Conservation (phyloP, 53 echinoderm and acorn worm species). For the Antedon mediterranea region DNA sequence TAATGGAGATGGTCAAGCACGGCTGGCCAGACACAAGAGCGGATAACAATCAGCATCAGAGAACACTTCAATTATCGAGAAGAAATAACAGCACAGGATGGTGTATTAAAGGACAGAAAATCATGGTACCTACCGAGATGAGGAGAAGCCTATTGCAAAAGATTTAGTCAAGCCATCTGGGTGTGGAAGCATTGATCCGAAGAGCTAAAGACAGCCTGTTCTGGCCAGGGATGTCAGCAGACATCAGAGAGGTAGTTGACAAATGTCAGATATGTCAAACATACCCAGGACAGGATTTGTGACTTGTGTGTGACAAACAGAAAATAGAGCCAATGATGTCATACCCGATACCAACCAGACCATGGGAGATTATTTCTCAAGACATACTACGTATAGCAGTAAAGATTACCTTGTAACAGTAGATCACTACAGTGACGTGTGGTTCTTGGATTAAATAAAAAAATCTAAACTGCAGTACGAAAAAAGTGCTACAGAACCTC, state of each 20-base stretch:
- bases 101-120: conserved; percentile 35
- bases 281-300: too few species aligned
- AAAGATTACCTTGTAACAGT: conserved; percentile 20
- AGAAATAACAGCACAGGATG: conserved; percentile 43
- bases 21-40: too few species aligned
- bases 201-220: conserved; percentile 11
- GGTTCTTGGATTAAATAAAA: conserved; percentile 21
- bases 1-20: conserved; percentile 14
- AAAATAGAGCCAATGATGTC: neutral
- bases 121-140: conserved; percentile 31
- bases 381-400: conserved; percentile 4
- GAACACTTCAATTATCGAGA: conserved; percentile 19
- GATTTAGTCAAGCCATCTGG: conserved; percentile 30
- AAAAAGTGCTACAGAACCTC: conserved; percentile 28
- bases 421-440: conserved; percentile 29
- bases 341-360: neutral
- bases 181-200: conserved; percentile 20
- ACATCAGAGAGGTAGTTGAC: conserved; percentile 6
- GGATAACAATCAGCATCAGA: too few species aligned
- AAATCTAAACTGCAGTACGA: conserved; percentile 28
- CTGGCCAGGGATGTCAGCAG: conserved; percentile 3
- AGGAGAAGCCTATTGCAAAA: conserved; percentile 10
- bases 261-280: conserved; percentile 23
- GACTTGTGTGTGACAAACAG: too few species aligned
- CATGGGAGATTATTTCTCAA: conserved; percentile 8